Evolutionary conservation across 2,888 invertebrate species (phyloP), one percentile per base, ranked within the genome.

Genomic region (Eulithis testata): DNA sequence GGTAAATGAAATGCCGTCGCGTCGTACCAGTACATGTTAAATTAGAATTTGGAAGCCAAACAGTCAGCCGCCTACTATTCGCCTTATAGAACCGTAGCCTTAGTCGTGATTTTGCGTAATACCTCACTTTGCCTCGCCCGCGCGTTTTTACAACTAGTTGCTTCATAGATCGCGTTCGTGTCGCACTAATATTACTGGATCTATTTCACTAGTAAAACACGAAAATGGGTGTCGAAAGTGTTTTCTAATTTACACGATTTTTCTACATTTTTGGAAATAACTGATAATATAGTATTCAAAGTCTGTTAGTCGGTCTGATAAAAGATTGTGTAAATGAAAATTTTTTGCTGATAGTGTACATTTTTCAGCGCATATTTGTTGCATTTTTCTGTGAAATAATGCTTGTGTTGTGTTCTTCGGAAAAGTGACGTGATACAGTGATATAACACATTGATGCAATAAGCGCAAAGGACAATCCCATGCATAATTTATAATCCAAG

Each of bases 101-200:
- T 73, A 79, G 88, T 90, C 90, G 90, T 90, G 90, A 88, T 91
- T 91, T 91, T 90, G 91, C 89, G 90, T 89, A 90, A 91, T 89
- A 90, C 89, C 86, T 84, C 79, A 82, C 83, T 83, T 79, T 83
- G 84, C 43, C 85, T 84, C 79, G 81, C 78, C 74, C 68, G 79
- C 82, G 78, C 77, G 82, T 87, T 88, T 87, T 88, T 87, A 82
- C 31, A 31, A 31, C 81, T 78, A 87, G 85, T 87, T 84, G 85
- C 82, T 77, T 83, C 81, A 84, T 73, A 66, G 76, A 65, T 70
- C 76, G 81, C 83, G 84, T 83, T 80, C 82, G 82, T 83, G 81
- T 79, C 79, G 80, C 79, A 75, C 63, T 66, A 55, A 56, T 69
- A 60, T 60, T 43, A 51, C 49, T 37, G 63, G 54, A 63, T 59